Percentiles rank a stretch among this genome's conserved stretches.
These are phyloP conservation scores for Aplysina aerophoba DNA, from an alignment of 37 sponge, comb jelly and placozoan genomes.

Conservation along the genomic window DNA sequence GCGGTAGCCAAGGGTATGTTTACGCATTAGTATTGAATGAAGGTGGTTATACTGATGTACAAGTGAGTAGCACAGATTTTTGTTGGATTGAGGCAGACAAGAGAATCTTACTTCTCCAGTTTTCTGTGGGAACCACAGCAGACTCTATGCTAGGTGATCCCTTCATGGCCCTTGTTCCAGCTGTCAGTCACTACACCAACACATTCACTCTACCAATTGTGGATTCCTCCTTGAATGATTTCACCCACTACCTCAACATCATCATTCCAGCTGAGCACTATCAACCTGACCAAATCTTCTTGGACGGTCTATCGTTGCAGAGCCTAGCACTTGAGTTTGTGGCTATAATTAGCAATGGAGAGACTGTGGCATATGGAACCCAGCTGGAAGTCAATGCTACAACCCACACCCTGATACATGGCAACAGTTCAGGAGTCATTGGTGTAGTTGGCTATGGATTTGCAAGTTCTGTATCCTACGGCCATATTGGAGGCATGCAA, in stretches of 20 bases:
- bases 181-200: constrained; percentile 67
- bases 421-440: background rate
- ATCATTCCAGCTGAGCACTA: background rate
- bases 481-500: background rate
- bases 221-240: background rate
- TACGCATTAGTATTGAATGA: background rate
- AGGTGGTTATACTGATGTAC: constrained; percentile 34
- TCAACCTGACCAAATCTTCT: background rate
- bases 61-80: background rate
- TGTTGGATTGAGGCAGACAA: constrained; percentile 48
- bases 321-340: too few relatives aligned
- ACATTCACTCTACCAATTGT: constrained; percentile 30
- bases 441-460: background rate
- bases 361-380: too few relatives aligned
- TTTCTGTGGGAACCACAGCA: constrained; percentile 25
- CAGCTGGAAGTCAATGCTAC: too few relatives aligned
- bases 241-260: background rate
- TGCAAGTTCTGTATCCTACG: background rate
- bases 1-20: background rate
- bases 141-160: constrained; percentile 46
- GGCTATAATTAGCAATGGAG: too few relatives aligned
- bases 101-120: constrained; percentile 46
- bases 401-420: too few relatives aligned
- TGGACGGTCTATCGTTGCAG: background rate
- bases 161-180: constrained; percentile 64